A percentile compares a stretch with the other conserved stretches of the same genome.
Evolutionary conservation across 2,797 vertebrate species (phyloP).

Genomic region (Myioborus miniatus): DNA sequence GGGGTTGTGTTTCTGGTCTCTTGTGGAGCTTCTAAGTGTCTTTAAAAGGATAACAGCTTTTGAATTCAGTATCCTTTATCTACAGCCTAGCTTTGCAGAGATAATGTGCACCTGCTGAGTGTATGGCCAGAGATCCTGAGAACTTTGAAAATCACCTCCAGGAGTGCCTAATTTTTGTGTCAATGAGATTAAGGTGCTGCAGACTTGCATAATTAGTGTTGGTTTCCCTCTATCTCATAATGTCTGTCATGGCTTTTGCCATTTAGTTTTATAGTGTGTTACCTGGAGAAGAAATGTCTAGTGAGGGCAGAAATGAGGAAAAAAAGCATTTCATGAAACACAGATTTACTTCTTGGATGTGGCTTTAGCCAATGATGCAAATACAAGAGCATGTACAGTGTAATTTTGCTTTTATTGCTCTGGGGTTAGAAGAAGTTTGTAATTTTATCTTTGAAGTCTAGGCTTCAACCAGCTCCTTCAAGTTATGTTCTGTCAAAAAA

Average conservation of each 20-base stretch:
- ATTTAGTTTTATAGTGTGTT: neutral
- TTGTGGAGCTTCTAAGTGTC: neutral
- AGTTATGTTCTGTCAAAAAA: neutral
- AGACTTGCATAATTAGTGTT: neutral
- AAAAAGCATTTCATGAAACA: neutral
- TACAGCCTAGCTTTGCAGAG: neutral
- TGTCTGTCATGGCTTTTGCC: neutral
- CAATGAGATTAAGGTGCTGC: neutral
- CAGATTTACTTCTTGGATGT: neutral
- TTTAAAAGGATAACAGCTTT: neutral
- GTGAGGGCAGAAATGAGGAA: neutral
- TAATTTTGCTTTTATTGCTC: neutral
- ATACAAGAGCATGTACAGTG: neutral
- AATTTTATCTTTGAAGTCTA: neutral
- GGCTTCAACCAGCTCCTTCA: neutral
- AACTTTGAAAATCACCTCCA: neutral
- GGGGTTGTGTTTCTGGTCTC: neutral
- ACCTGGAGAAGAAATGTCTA: neutral
- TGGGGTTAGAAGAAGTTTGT: neutral
- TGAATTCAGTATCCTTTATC: neutral
- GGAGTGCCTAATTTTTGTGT: neutral
- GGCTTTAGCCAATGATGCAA: neutral
- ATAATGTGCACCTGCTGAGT: neutral
- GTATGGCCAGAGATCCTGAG: neutral
- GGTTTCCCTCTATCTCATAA: neutral